A percentile compares a stretch with the other conserved stretches of the same genome.
These are phyloP conservation scores for Ataeniobius toweri DNA, from an alignment of 2,797 vertebrate genomes.

Conservation along the genomic window DNA sequence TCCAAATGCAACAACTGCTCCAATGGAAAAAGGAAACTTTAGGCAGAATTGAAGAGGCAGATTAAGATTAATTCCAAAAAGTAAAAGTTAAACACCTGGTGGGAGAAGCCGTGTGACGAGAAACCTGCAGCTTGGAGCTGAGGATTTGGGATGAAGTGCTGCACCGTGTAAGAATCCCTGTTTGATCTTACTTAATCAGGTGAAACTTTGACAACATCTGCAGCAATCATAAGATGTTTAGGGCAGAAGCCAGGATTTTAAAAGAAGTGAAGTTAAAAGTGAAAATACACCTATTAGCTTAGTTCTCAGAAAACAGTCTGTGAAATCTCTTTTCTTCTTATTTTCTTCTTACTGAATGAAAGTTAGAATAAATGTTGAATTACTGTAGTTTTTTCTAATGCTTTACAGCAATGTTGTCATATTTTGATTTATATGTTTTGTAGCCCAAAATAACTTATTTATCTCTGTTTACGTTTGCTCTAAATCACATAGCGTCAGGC, in stretches of 20 bases:
- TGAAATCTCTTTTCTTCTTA: not conserved
- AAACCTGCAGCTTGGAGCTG: constrained; percentile 30
- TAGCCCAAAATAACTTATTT: not conserved
- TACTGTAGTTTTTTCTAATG: not conserved
- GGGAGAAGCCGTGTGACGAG: constrained; percentile 21
- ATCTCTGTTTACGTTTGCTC: too few relatives aligned
- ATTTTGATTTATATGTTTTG: not conserved
- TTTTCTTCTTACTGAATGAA: not conserved
- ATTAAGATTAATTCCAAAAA: constrained; percentile 16
- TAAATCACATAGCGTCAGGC: too few relatives aligned
- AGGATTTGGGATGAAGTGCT: constrained; percentile 37
- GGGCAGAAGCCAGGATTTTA: constrained; percentile 3
- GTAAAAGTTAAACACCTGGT: constrained; percentile 36
- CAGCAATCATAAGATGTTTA: constrained; percentile 26
- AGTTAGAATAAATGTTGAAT: not conserved
- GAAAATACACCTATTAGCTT: not conserved
- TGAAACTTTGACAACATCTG: constrained; percentile 46
- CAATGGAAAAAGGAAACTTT: not conserved
- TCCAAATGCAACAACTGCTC: not conserved
- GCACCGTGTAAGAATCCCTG: constrained; percentile 28
- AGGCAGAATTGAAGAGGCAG: not conserved
- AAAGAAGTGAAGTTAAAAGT: not conserved
- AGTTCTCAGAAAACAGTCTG: not conserved
- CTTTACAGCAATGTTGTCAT: not conserved
- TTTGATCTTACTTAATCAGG: constrained; percentile 53